Conservation (phyloP, 2,797 vertebrate genomes). For the Ispidina lecontei region DNA sequence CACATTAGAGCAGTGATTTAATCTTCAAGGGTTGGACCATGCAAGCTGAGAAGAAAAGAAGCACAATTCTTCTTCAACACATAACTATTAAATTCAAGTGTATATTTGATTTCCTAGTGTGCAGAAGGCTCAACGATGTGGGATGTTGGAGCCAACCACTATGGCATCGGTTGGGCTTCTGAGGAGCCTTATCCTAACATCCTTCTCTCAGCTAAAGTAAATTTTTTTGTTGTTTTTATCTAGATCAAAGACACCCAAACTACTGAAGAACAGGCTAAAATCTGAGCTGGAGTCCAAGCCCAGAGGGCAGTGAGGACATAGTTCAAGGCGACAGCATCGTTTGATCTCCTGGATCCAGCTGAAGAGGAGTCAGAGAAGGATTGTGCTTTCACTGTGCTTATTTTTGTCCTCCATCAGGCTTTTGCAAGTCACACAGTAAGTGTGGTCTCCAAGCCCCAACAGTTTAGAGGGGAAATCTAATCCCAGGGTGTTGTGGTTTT, state of each 20-base stretch:
- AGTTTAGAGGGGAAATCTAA: background rate
- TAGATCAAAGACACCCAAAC: background rate
- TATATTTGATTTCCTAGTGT: background rate
- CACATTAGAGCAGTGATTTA: background rate
- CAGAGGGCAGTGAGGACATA: background rate
- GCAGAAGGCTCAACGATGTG: background rate
- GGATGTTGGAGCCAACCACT: background rate
- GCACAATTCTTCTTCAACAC: background rate
- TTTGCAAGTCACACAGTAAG: background rate
- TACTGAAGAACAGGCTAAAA: background rate
- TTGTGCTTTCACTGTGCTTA: background rate
- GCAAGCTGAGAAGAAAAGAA: background rate
- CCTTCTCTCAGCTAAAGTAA: background rate
- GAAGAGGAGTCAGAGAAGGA: background rate
- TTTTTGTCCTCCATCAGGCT: background rate
- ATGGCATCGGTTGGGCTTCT: background rate
- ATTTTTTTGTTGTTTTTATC: background rate
- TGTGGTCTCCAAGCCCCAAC: background rate
- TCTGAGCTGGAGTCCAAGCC: background rate
- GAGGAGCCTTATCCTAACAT: background rate
- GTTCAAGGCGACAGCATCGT: background rate
- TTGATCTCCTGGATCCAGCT: background rate
- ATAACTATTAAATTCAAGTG: background rate
- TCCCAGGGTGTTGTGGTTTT: background rate
- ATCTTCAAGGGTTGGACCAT: background rate